Percentiles rank a stretch among this genome's conserved stretches.
Conservation (phyloP, 1,140 invertebrate species). For the Nixonia krombeini region DNA sequence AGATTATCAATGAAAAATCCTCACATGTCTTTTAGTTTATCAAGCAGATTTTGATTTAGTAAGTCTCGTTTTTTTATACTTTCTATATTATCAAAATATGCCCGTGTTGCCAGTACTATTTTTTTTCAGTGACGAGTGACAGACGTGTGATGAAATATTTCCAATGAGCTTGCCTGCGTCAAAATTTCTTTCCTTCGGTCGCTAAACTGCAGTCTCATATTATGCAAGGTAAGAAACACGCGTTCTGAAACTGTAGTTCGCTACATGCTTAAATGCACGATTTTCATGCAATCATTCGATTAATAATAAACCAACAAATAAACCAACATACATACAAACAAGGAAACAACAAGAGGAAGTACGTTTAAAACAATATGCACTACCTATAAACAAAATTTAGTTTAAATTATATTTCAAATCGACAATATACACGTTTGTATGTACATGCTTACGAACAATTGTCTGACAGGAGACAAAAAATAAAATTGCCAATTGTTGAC, state of each 20-base stretch:
- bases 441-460: no score
- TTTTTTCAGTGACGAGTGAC: constrained; percentile 49
- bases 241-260: constrained; percentile 14
- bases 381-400: no score
- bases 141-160: constrained; percentile 45
- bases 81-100: constrained; percentile 21
- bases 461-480: no score
- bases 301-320: not conserved
- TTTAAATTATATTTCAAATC: no score
- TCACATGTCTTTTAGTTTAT: constrained; percentile 1
- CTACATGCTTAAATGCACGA: not conserved
- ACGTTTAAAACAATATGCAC: no score
- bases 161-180: constrained; percentile 56
- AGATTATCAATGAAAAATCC: no score
- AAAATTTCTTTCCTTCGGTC: constrained; percentile 50
- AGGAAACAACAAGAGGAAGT: no score
- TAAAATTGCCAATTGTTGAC: no score
- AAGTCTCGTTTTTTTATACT: constrained; percentile 1
- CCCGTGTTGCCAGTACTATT: constrained; percentile 46
- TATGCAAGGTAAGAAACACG: constrained; percentile 46
- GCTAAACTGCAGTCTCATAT: constrained; percentile 42
- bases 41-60: constrained; percentile 18
- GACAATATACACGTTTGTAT: no score
- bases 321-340: no score
- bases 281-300: not conserved